Evolutionary conservation across 2,888 invertebrate species (phyloP).

Genomic region (Mesorhabditis belari): DNA sequence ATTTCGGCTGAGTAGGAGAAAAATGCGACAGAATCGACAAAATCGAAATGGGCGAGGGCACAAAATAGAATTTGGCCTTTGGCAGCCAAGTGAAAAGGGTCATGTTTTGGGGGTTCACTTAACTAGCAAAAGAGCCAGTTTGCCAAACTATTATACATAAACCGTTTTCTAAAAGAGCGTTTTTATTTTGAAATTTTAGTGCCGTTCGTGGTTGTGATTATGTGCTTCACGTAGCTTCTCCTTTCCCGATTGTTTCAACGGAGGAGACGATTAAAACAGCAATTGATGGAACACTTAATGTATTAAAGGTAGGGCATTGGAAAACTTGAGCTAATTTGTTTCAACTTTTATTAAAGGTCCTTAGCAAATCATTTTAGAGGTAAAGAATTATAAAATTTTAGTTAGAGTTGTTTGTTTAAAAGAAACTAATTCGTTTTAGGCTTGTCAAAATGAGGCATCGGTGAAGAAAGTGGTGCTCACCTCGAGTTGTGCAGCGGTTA

Average conservation of each 20-base stretch:
- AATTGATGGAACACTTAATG: slow-evolving; percentile 34
- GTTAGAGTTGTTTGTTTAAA: too few species aligned
- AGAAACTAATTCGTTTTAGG: slow-evolving; percentile 57
- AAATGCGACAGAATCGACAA: neutral
- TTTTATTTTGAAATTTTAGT: slow-evolving; percentile 15
- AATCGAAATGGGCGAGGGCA: too few species aligned
- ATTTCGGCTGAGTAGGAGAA: neutral
- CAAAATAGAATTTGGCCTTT: too few species aligned
- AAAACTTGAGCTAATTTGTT: too few species aligned
- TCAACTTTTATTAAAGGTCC: too few species aligned
- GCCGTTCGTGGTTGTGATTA: slow-evolving; percentile 41
- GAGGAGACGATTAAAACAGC: slow-evolving; percentile 32
- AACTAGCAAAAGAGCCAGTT: neutral
- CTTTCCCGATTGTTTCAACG: slow-evolving; percentile 48
- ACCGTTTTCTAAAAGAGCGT: slow-evolving; percentile 1
- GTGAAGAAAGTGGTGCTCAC: slow-evolving; percentile 60
- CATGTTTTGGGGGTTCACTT: too few species aligned
- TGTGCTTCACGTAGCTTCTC: slow-evolving; percentile 50
- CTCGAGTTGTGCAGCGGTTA: slow-evolving; percentile 57
- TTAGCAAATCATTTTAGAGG: too few species aligned
- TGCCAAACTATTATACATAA: neutral
- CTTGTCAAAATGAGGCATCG: slow-evolving; percentile 54
- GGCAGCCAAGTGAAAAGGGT: too few species aligned
- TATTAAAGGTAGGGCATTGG: slow-evolving; percentile 28
- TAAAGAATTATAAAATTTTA: too few species aligned